A percentile compares a stretch with the other conserved stretches of the same genome.
phyloP scores from a whole-genome alignment of 2,113 vertebrate genomes.

The Barnardius zonarius region DNA sequence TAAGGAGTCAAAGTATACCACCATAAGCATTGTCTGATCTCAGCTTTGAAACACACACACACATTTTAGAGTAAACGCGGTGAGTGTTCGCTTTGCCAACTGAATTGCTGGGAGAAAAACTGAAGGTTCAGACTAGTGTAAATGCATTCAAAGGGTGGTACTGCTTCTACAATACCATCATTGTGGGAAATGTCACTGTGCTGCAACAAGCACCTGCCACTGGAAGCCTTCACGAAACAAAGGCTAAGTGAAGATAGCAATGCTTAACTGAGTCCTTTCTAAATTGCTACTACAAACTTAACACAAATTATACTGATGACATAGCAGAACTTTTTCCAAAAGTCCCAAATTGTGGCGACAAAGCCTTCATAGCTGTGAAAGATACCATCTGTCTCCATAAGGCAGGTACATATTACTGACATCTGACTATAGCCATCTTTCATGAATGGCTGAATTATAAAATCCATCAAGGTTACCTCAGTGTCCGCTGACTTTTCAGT shows the following conservation, averaged over 20 bases:
- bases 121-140: not conserved
- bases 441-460: not conserved
- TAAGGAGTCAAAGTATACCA: not conserved
- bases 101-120: not conserved
- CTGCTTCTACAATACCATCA: not conserved
- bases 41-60: not conserved
- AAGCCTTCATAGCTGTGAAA: not conserved
- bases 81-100: not conserved
- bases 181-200: not conserved
- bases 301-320: not conserved
- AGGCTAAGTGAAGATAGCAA: not conserved
- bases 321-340: not conserved
- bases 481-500: conserved; percentile 93
- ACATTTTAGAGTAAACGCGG: not conserved
- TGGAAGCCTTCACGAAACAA: not conserved
- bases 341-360: not conserved
- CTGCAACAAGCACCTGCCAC: not conserved
- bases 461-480: conserved; percentile 79
- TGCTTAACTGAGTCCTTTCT: not conserved
- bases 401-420: not conserved
- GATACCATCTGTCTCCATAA: not conserved
- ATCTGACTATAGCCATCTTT: not conserved
- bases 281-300: not conserved
- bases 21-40: not conserved
- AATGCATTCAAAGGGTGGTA: not conserved